A percentile compares a stretch with the other conserved stretches of the same genome.
Conservation (phyloP, 2,113 vertebrate genomes). For the Anoplopoma fimbria region DNA sequence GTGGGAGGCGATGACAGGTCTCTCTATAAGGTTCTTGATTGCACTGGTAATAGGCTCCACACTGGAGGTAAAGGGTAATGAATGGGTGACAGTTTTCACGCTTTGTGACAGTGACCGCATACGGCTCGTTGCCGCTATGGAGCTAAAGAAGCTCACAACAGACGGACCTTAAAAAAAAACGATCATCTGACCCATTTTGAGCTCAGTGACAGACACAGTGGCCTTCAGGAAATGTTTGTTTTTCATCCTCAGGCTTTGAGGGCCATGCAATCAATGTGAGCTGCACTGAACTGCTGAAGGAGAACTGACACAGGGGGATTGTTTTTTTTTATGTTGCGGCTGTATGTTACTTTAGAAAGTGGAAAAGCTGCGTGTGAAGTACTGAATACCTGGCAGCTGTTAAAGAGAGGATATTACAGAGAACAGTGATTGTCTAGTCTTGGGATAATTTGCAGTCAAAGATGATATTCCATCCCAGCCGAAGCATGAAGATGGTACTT, state of each 20-base stretch:
- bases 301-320: constrained; percentile 29
- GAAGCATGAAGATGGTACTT: neutral
- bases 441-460: neutral
- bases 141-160: constrained; percentile 27
- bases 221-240: constrained; percentile 21
- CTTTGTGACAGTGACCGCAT: constrained; percentile 26
- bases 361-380: constrained; percentile 5
- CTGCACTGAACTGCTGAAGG: neutral
- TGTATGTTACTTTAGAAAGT: neutral
- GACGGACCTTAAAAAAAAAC: constrained; percentile 3
- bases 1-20: constrained; percentile 51
- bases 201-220: constrained; percentile 4
- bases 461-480: neutral
- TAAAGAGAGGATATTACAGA: neutral
- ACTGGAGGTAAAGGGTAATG: constrained; percentile 50
- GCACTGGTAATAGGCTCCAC: constrained; percentile 63
- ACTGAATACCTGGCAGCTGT: neutral
- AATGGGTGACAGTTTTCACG: constrained; percentile 66
- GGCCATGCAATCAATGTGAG: constrained; percentile 20
- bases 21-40: constrained; percentile 57
- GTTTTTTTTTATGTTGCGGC: neutral
- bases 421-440: neutral
- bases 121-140: constrained; percentile 12
- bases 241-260: constrained; percentile 35
- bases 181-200: constrained; percentile 61